Evolutionary conservation across 2,113 vertebrate species (phyloP).

Genomic region (Murina feae): DNA sequence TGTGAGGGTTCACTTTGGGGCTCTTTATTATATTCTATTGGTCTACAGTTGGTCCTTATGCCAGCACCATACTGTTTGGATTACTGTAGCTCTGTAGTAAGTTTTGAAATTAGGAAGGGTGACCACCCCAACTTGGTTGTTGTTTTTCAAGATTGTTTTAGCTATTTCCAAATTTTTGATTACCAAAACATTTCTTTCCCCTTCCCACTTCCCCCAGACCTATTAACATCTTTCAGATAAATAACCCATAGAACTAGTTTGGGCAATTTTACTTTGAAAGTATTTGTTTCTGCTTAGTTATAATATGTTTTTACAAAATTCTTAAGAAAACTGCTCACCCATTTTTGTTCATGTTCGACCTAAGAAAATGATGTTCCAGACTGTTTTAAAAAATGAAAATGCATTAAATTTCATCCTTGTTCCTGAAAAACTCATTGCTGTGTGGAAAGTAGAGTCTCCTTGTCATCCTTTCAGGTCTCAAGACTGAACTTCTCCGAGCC

Average conservation of each 20-base stretch:
- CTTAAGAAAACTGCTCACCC: background rate
- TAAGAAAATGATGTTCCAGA: background rate
- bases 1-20: background rate
- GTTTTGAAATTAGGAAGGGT: background rate
- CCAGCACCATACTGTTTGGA: background rate
- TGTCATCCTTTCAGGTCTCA: background rate
- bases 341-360: background rate
- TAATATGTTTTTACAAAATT: background rate
- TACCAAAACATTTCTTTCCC: background rate
- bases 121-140: background rate
- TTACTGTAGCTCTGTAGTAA: background rate
- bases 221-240: background rate
- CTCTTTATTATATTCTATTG: background rate
- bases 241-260: background rate
- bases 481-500: background rate
- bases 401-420: background rate
- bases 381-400: background rate
- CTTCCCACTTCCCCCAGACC: fast-evolving
- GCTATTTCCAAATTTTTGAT: background rate
- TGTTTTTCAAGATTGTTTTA: background rate
- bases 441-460: background rate
- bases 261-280: background rate
- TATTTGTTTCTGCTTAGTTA: background rate
- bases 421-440: background rate
- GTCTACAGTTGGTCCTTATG: background rate